Conservation (phyloP, 2,113 vertebrate species). For the Notarius lentiginosus region DNA sequence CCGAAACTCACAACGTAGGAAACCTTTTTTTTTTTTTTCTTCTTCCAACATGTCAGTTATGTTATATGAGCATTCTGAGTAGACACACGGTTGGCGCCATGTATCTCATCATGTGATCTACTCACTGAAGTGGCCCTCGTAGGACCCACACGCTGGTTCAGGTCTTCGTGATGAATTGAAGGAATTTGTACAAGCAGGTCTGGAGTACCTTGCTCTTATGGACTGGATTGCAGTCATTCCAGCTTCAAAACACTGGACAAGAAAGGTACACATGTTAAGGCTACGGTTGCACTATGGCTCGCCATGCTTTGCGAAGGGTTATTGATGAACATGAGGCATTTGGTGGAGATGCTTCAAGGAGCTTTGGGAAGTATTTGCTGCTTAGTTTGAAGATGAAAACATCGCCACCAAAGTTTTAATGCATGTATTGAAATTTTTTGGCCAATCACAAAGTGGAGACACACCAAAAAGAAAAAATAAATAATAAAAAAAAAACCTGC, state of each 20-base stretch:
- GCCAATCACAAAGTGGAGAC: too few relatives aligned
- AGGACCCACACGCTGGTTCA: background rate
- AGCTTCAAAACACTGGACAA: background rate
- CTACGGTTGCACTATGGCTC: too few relatives aligned
- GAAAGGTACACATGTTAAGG: background rate
- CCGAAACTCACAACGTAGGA: background rate
- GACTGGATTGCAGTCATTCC: background rate
- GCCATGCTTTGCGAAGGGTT: too few relatives aligned
- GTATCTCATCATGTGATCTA: background rate
- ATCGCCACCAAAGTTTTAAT: too few relatives aligned
- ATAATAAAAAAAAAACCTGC: too few relatives aligned
- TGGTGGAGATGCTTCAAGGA: too few relatives aligned
- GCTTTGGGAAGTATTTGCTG: too few relatives aligned
- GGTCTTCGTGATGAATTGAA: background rate
- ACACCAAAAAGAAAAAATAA: too few relatives aligned
- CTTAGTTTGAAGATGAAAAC: too few relatives aligned
- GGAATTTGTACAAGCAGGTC: background rate
- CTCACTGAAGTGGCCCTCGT: background rate
- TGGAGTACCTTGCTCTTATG: background rate
- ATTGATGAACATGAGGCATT: too few relatives aligned
- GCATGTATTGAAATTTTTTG: too few relatives aligned
- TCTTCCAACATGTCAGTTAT: background rate
- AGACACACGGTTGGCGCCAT: background rate
- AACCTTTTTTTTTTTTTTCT: background rate
- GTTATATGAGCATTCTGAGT: background rate